Percentiles rank a stretch among this genome's conserved stretches.
phyloP scores from a whole-genome alignment of 2,888 invertebrate species.

The Chrysotoxum bicinctum region DNA sequence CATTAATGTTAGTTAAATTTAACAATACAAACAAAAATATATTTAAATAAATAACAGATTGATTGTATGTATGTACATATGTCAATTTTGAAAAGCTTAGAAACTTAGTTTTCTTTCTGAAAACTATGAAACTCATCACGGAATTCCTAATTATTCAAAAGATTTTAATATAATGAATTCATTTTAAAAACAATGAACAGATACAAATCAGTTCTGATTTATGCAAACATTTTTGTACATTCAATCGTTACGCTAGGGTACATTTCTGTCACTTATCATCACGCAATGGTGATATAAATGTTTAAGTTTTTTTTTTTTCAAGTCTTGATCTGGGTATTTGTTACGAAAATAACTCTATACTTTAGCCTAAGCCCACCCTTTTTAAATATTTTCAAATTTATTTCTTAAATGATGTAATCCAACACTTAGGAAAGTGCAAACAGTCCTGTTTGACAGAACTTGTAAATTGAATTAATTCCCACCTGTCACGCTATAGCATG shows the following conservation, averaged over 20 bases:
- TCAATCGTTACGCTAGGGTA: background rate
- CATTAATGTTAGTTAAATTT: too few relatives aligned
- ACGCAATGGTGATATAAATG: conserved; percentile 24
- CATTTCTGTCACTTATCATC: background rate
- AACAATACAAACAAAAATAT: too few relatives aligned
- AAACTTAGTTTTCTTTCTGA: background rate
- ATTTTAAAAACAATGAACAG: background rate
- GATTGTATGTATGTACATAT: too few relatives aligned
- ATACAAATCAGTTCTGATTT: background rate
- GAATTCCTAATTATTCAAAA: background rate
- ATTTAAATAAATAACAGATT: too few relatives aligned
- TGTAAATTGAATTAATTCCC: conserved; percentile 29
- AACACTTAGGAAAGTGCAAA: conserved; percentile 29
- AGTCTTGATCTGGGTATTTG: background rate
- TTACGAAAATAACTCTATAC: background rate
- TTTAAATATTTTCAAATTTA: background rate
- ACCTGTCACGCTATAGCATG: conserved; percentile 25
- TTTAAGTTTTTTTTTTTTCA: background rate
- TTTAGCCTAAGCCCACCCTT: background rate
- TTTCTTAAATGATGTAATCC: conserved; percentile 38
- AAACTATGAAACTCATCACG: background rate
- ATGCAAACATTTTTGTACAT: background rate
- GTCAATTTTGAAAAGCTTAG: too few relatives aligned
- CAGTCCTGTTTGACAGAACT: conserved; percentile 27
- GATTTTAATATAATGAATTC: background rate